Percentiles rank a stretch among this genome's conserved stretches.
These are phyloP conservation scores for Pristionchus maxplancki DNA, from an alignment of 2,888 invertebrate species.

Conservation along the genomic window DNA sequence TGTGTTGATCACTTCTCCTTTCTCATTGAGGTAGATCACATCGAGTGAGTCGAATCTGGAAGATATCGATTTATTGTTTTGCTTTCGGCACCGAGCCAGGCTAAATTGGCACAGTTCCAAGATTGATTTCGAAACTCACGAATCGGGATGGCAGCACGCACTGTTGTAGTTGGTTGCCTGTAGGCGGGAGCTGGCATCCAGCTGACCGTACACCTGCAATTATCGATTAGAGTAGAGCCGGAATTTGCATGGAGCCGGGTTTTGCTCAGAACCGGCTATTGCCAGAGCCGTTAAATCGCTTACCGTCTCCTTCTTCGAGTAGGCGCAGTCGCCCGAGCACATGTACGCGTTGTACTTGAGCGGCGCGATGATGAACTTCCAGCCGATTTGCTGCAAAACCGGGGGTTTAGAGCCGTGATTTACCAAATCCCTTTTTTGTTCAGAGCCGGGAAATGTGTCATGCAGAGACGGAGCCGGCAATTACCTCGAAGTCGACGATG, in stretches of 20 bases:
- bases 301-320: conserved; percentile 21
- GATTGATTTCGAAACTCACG: background rate
- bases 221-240: conserved; percentile 1
- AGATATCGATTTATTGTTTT: background rate
- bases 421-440: background rate
- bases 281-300: too few species aligned
- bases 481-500: conserved; percentile 52
- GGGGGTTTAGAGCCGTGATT: conserved; percentile 79
- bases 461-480: background rate
- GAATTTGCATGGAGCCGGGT: too few species aligned
- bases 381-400: conserved; percentile 94
- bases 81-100: background rate
- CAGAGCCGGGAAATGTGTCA: background rate
- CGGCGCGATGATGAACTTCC: conserved; percentile 98
- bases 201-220: background rate
- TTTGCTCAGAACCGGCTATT: background rate
- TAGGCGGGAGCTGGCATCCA: background rate
- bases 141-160: conserved; percentile 29
- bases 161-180: background rate
- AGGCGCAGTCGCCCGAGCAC: conserved; percentile 93
- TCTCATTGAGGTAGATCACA: conserved; percentile 82
- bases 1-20: conserved; percentile 65
- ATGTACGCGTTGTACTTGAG: conserved; percentile 95
- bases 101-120: background rate
- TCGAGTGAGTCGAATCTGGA: conserved; percentile 85